Base-by-base conservation (phyloP, 2,888 invertebrate species). In the Agonopterix subpropinquella region DNA sequence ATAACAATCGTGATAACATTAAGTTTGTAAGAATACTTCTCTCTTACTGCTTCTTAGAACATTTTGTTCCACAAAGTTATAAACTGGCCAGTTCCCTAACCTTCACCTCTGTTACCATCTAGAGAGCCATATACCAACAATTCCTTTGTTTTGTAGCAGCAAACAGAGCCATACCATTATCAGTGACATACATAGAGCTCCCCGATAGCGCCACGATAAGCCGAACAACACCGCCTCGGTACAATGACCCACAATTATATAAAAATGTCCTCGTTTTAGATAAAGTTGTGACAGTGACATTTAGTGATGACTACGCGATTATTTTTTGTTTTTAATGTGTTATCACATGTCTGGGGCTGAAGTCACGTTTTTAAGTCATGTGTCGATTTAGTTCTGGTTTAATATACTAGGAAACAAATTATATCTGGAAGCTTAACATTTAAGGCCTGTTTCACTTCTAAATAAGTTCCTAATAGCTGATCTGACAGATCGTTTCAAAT, bases 211-310 rank as follows among this genome's bases (percentile, higher is more conserved):
- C 61, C 61, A 62, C 71, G 87, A 88, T 88, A 88, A 85, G 75
- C 70, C 67, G 73, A 79, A 85, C 86, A 84, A 86, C 84, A 84
- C 71, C 79, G 74, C 63, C 67, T 76, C 81, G 83, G 86, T 85
- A 83, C 87, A 83, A 75, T 86, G 88, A 87, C 88, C 88, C 85
- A 88, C 75, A 84, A 83, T 87, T 86, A 85, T 86, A 85, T 84
- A 85, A 87, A 88, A 83, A 84, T 77, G 76, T 77, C 78, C 78
- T 82, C 84, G 68, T 77, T 80, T 77, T 65, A 70, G 83, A 85
- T 84, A 84, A 78, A 74, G 65, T 58, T 66, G 67, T 85, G 87
- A 79, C 85, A 86, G 76, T 87, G 87, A 87, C 83, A 86, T 85
- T 85, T 75, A 67, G 69, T 72, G 67, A 67, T 68, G 70, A 68